These are phyloP conservation scores for Falcunculus frontatus DNA, from an alignment of 2,113 vertebrate species.

Conservation along the genomic window DNA sequence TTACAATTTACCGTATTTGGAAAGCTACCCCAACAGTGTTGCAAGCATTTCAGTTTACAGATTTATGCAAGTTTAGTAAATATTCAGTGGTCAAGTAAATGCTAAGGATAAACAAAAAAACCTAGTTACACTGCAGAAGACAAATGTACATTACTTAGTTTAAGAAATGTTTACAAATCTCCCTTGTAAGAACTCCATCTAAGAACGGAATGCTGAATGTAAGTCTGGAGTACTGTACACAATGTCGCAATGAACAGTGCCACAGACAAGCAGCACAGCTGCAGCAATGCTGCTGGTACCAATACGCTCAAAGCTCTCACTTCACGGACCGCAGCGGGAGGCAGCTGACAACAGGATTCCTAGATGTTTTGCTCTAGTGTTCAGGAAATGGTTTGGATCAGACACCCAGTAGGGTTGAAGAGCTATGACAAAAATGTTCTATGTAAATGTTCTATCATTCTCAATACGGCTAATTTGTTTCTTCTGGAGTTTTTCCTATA, in stretches of 20 bases:
- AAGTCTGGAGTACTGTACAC: background rate
- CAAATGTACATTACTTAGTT: background rate
- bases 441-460: background rate
- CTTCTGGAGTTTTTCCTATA: background rate
- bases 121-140: background rate
- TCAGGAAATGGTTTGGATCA: background rate
- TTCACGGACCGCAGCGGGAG: fast-evolving
- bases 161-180: background rate
- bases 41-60: background rate
- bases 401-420: background rate
- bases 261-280: background rate
- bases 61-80: background rate
- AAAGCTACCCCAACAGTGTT: background rate
- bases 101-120: background rate
- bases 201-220: background rate
- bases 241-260: background rate
- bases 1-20: background rate
- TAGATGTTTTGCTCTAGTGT: background rate
- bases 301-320: background rate
- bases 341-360: background rate
- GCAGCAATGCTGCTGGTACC: background rate
- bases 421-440: background rate
- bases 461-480: background rate
- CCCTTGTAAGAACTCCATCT: background rate
- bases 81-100: background rate